Evolutionary conservation across 2,797 vertebrate genomes (phyloP).

Genomic region (Chelon auratus): DNA sequence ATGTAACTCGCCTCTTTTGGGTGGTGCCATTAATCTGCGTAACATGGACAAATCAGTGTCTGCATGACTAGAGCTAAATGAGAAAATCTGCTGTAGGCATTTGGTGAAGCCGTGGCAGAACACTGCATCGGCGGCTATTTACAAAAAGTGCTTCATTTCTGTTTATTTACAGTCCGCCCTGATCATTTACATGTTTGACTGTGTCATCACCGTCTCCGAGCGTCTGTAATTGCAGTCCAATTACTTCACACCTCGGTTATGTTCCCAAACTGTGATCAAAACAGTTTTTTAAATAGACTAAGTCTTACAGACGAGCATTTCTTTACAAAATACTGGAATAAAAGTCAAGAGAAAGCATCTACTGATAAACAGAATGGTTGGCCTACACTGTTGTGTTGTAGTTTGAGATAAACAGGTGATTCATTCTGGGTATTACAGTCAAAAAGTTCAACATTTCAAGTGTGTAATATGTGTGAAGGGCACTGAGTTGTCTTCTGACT

Average conservation of each 20-base stretch:
- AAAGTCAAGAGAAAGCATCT: no score
- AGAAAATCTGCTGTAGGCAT: neutral
- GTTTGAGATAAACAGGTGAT: slow-evolving; percentile 41
- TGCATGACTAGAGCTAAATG: neutral
- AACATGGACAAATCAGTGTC: slow-evolving; percentile 2
- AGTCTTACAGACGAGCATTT: neutral
- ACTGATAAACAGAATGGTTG: neutral
- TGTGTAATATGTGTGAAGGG: slow-evolving; percentile 61
- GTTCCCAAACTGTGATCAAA: slow-evolving; percentile 15
- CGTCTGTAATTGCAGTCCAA: slow-evolving; percentile 9
- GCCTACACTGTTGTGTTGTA: neutral
- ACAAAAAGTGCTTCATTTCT: neutral
- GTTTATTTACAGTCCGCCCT: no score
- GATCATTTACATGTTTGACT: slow-evolving; percentile 6
- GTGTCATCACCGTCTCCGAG: neutral
- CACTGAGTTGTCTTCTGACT: slow-evolving; percentile 51
- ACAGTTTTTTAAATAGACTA: neutral
- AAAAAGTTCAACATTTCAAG: slow-evolving; percentile 55
- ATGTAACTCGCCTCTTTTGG: neutral
- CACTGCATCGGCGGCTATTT: no score
- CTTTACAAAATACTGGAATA: no score
- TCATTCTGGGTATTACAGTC: slow-evolving; percentile 47
- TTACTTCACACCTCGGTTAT: slow-evolving; percentile 23
- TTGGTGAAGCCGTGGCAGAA: no score
- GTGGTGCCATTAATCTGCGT: neutral